Evolutionary conservation across 2,888 invertebrate genomes (phyloP).

Genomic region (Pollenia griseotomentosa): DNA sequence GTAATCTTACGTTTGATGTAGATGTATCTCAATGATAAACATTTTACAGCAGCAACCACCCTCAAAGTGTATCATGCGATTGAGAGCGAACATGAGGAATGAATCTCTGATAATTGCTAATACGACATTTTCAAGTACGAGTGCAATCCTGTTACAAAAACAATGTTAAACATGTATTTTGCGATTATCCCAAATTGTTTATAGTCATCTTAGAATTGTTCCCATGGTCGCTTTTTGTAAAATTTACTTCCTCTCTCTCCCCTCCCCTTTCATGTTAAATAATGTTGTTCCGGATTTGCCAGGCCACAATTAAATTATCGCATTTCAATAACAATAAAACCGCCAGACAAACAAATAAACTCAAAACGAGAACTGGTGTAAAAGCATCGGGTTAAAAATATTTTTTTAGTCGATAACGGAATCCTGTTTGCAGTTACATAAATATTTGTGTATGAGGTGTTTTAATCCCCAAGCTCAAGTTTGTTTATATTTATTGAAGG

Average conservation of each 20-base stretch:
- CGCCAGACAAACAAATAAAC: slow-evolving; percentile 60
- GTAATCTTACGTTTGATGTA: slow-evolving; percentile 82
- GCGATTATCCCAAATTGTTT: slow-evolving; percentile 68
- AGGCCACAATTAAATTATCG: slow-evolving; percentile 83
- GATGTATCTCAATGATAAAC: slow-evolving; percentile 72
- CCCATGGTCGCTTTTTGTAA: slow-evolving; percentile 45
- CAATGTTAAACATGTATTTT: slow-evolving; percentile 83
- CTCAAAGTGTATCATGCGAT: slow-evolving; percentile 2
- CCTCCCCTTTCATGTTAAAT: slow-evolving; percentile 32
- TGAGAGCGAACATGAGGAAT: slow-evolving; percentile 16
- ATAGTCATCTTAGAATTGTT: slow-evolving; percentile 69
- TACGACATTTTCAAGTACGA: slow-evolving; percentile 84
- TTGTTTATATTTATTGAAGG: slow-evolving; percentile 18
- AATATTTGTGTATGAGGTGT: slow-evolving; percentile 52
- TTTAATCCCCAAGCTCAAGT: slow-evolving; percentile 28
- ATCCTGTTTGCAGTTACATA: slow-evolving; percentile 20
- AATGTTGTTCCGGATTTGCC: slow-evolving; percentile 64
- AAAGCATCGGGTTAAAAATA: slow-evolving; percentile 52
- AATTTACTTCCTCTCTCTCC: slow-evolving; percentile 30
- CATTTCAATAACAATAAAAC: slow-evolving; percentile 83
- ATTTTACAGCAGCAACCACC: slow-evolving; percentile 18
- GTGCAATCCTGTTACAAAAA: slow-evolving; percentile 84
- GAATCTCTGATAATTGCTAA: slow-evolving; percentile 60
- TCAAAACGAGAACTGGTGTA: slow-evolving; percentile 4
- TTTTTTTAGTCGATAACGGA: slow-evolving; percentile 5